These are phyloP conservation scores for Oncorhynchus tshawytscha DNA, from an alignment of 2,113 vertebrate species.

Conservation along the genomic window DNA sequence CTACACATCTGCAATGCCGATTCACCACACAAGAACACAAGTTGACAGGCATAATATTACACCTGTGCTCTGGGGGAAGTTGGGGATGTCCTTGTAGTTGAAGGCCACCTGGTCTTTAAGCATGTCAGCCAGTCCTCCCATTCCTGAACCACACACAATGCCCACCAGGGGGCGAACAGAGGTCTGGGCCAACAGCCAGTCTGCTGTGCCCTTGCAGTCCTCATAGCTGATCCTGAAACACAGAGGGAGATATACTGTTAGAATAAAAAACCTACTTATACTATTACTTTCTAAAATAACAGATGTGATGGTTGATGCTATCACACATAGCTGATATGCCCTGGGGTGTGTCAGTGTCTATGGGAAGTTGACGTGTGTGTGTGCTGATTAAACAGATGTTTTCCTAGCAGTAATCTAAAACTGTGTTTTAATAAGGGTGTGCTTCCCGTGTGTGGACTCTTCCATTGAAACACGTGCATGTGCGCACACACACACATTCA, in stretches of 20 bases:
- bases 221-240: slow-evolving; percentile 77
- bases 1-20: background rate
- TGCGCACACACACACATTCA: slow-evolving; percentile 3
- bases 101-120: slow-evolving; percentile 79
- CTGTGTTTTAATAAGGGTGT: background rate
- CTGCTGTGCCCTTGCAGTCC: slow-evolving; percentile 77
- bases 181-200: slow-evolving; percentile 80
- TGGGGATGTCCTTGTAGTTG: slow-evolving; percentile 83
- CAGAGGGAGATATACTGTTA: background rate
- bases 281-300: background rate
- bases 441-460: too few relatives aligned
- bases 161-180: slow-evolving; percentile 76
- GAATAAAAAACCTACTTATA: background rate
- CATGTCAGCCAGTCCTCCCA: slow-evolving; percentile 79
- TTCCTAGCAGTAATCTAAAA: background rate
- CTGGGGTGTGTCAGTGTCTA: background rate
- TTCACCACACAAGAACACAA: background rate
- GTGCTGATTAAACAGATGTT: background rate
- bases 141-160: slow-evolving; percentile 86
- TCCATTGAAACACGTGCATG: background rate
- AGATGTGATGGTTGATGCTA: background rate
- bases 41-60: slow-evolving; percentile 8
- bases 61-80: slow-evolving; percentile 88
- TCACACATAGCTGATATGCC: background rate
- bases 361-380: background rate